These are phyloP conservation scores for Pteropus alecto DNA, from an alignment of 2,113 vertebrate species.

Conservation along the genomic window DNA sequence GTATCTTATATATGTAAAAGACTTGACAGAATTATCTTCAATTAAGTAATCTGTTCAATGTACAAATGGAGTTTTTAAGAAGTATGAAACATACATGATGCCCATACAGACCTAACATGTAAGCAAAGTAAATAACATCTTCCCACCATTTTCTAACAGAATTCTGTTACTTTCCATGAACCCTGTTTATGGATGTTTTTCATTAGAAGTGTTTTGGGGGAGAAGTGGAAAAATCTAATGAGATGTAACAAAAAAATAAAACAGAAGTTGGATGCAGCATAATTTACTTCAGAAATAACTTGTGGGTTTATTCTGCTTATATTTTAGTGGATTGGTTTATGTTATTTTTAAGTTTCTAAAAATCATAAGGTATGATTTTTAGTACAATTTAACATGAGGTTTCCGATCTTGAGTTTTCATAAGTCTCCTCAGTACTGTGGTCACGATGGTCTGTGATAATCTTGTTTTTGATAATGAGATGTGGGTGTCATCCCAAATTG, in stretches of 20 bases:
- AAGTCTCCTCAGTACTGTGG: not conserved
- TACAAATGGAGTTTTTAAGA: not conserved
- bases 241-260: not conserved
- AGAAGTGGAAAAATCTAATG: not conserved
- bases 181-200: not conserved
- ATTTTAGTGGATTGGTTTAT: not conserved
- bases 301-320: not conserved
- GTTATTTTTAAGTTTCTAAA: conserved; percentile 1
- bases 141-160: not conserved
- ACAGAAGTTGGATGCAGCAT: not conserved
- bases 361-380: not conserved
- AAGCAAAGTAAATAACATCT: not conserved
- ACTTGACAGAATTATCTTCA: conserved; percentile 13
- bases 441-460: not conserved
- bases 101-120: not conserved
- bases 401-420: not conserved
- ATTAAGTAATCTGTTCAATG: not conserved
- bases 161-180: not conserved
- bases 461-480: not conserved
- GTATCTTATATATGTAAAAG: not conserved
- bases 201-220: not conserved
- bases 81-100: not conserved
- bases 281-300: conserved; percentile 20
- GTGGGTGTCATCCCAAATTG: not conserved
- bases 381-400: not conserved